phyloP scores from a whole-genome alignment of 2,888 invertebrate species.

The Heteromurus nitidus region DNA sequence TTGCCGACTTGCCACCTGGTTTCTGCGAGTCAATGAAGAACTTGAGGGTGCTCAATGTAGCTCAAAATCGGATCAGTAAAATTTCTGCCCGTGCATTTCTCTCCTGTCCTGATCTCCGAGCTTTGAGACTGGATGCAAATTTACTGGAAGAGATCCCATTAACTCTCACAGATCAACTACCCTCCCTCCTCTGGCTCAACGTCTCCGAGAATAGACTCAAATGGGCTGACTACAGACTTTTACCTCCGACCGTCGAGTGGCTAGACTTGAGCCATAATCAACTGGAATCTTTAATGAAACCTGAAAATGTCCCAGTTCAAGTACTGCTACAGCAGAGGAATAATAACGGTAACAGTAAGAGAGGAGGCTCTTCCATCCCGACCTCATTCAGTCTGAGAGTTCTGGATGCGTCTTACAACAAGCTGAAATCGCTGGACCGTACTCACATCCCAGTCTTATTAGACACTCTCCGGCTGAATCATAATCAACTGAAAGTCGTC shows the following conservation, averaged over 20 bases:
- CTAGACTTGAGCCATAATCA: constrained; percentile 81
- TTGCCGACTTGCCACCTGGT: constrained; percentile 87
- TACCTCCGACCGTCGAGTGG: constrained; percentile 89
- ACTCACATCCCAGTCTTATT: constrained; percentile 90
- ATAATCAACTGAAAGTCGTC: constrained; percentile 88
- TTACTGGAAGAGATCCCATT: constrained; percentile 92
- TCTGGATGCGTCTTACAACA: constrained; percentile 92
- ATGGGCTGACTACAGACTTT: constrained; percentile 90
- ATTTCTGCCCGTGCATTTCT: constrained; percentile 90
- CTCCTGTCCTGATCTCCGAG: constrained; percentile 87
- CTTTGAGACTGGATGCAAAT: constrained; percentile 91
- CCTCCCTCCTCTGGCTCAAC: constrained; percentile 90
- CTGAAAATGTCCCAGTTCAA: constrained; percentile 11
- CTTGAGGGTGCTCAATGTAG: constrained; percentile 87
- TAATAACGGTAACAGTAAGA: constrained; percentile 78
- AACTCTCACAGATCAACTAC: constrained; percentile 86
- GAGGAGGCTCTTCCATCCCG: constrained; percentile 83
- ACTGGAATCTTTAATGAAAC: constrained; percentile 58
- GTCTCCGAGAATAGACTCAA: constrained; percentile 92
- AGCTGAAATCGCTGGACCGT: constrained; percentile 87
- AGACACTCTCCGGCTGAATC: constrained; percentile 90
- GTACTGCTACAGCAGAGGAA: constrained; percentile 82
- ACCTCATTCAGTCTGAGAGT: constrained; percentile 78
- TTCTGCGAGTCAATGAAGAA: constrained; percentile 91
- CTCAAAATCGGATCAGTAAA: constrained; percentile 90